Evolutionary conservation across 2,797 vertebrate species (phyloP), one percentile per base, ranked within the genome.

Genomic region (Hydrolagus colliei): DNA sequence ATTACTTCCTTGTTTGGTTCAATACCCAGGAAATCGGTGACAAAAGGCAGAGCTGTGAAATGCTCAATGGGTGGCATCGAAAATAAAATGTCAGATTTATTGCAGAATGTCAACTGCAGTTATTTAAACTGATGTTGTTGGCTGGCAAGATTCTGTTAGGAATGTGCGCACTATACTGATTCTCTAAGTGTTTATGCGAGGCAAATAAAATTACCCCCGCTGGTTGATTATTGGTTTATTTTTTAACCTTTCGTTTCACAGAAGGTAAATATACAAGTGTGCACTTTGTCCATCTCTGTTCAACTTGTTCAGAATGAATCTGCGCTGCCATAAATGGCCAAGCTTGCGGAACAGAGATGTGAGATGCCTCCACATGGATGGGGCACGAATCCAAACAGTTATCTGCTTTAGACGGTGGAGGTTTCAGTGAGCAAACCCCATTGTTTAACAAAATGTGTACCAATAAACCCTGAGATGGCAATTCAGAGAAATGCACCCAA

Each of bases 41-140:
- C 52, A 79, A 79, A 52, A 67, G 22, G 78, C 2, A 1, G 62
- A 63, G 61, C 35, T 18, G 32, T 65, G 65, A 71, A 1, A 35
- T 9, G 62, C 62, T 82, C 22, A 32, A n/a, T 20, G 10, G 62
- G 78, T 63, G 20, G 32, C 62, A 32, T 35, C 27, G 12, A 65
- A 76, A 80, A 80, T 68, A 82, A 65, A 77, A 16, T 76, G 32
- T 65, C 22, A 68, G 32, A 82, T 68, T 82, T 20, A 82, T 82
- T 84, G n/a, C 2, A 71, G 68, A 84, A 84, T 68, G 62, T 68
- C 63, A 79, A 79, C 41, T 61, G 6, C 41, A 78, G 76, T 20
- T 65, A 79, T 6, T 41, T 61, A 84, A 8, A 35, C 41, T 71
- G 32, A 84, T 11, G 32, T 68, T 18, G 22, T n/a, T 41, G 67